Evolutionary conservation across 2,797 vertebrate species (phyloP), one percentile per base, ranked within the genome.

Genomic region (Typhlichthys eigenmanni): DNA sequence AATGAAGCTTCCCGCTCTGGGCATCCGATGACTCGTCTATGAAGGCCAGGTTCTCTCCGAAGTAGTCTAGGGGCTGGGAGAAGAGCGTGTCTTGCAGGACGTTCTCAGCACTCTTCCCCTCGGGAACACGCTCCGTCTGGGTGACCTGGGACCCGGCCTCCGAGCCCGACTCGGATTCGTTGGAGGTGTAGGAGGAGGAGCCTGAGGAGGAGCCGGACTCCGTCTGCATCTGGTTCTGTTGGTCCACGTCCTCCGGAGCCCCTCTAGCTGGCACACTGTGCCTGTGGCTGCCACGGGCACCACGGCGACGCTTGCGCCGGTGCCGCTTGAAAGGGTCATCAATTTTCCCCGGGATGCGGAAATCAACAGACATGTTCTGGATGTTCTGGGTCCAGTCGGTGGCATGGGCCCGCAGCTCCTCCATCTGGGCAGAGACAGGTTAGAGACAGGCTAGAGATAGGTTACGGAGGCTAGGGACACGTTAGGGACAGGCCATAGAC

Each of bases 1-100:
- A 43, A 57, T 89, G 89, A 13, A 93, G 66, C 83, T 87, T 92
- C 13, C 77, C 91, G 3, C 95, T 96, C 78, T 94, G 90, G 1
- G 94, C 86, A 60, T 95, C 95, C 0, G 95, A 96, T 5, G 95
- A 96, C 86, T 96, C 95, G 0, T 97, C 95, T 7, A 96, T 96
- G 72, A 93, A 97, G 0, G 95, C 95, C 45, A 97, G 87, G 68
- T 96, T 96, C 86, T 96, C 95, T 8, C 94, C 94, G 64, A 94
- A 91, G 83, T 93, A 96, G 75, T 96, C 95, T 71, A 96, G 82
- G 14, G 92, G 92, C 70, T 91, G 92, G 64, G 89, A 79, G 65
- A 85, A 34, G 17, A 80, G 47, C 8, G 62, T 32, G 0, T 89
- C 71, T 8, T 85, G 85, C 3, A 75, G 67, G 8, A 64, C 55